These are phyloP conservation scores for Dendrocincla tyrannina DNA, from an alignment of 2,797 vertebrate genomes.

Conservation along the genomic window DNA sequence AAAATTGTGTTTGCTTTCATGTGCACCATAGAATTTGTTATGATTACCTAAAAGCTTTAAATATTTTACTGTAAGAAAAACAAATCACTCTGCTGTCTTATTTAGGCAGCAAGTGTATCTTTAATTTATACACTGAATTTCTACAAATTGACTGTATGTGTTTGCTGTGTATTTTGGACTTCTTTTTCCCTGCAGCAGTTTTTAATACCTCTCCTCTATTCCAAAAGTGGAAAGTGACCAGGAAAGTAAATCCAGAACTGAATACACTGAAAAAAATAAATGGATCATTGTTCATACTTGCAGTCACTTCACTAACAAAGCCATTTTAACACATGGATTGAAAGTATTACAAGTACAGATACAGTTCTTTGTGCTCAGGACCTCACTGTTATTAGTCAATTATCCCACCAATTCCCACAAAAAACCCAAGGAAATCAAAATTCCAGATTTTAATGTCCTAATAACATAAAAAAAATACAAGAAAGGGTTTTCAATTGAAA, in stretches of 20 bases:
- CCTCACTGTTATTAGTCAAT: accelerated
- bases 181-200: not conserved
- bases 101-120: not conserved
- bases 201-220: not conserved
- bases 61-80: not conserved
- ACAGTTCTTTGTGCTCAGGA: not conserved
- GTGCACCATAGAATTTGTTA: too few species aligned
- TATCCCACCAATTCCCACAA: not conserved
- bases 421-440: not conserved
- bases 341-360: not conserved
- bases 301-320: not conserved
- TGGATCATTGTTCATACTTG: not conserved
- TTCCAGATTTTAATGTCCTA: not conserved
- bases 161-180: not conserved
- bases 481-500: not conserved
- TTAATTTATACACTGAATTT: not conserved
- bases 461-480: not conserved
- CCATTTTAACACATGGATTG: not conserved
- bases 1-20: not conserved
- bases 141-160: not conserved
- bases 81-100: not conserved
- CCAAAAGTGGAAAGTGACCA: not conserved
- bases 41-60: not conserved
- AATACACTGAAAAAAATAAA: not conserved
- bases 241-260: not conserved